Percentiles rank a stretch among this genome's conserved stretches.
Evolutionary conservation across 1,140 invertebrate species (phyloP).

Genomic region (Temnothorax nylanderi): DNA sequence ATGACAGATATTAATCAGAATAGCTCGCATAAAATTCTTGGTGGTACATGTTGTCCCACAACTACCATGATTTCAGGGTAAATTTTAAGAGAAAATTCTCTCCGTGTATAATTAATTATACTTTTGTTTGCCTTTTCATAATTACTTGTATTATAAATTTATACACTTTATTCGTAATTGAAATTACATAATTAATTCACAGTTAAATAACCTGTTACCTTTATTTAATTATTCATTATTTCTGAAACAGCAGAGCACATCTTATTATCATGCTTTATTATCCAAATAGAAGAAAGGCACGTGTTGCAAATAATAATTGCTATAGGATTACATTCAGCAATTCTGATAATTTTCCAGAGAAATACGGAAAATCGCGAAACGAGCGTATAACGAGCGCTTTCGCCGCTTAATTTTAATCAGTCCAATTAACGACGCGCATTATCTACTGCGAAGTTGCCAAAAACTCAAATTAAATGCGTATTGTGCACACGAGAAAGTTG

Average conservation of each 20-base stretch:
- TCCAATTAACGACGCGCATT: conserved; percentile 39
- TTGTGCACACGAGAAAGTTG: conserved; percentile 32
- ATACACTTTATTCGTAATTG: not conserved
- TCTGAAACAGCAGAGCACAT: not conserved
- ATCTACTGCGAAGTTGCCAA: conserved; percentile 37
- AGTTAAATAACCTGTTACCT: conserved; percentile 2
- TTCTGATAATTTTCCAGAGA: conserved; percentile 39
- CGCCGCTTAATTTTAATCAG: conserved; percentile 59
- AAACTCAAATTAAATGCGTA: conserved; percentile 40
- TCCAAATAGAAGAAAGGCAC: not conserved
- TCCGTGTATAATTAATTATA: not conserved
- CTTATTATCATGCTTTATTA: conserved; percentile 28
- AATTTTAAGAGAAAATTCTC: too few species aligned
- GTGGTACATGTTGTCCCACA: too few species aligned
- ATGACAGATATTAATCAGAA: too few species aligned
- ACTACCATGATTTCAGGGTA: too few species aligned
- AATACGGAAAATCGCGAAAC: conserved; percentile 37
- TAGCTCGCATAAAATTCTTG: too few species aligned
- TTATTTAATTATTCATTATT: conserved; percentile 29
- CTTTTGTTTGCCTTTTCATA: not conserved
- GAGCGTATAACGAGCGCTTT: conserved; percentile 47
- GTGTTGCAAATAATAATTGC: conserved; percentile 29
- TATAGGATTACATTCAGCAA: conserved; percentile 24
- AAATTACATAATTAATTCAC: not conserved
- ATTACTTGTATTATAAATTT: not conserved